phyloP scores from a whole-genome alignment of 1,140 invertebrate genomes.

The Drosophila lacertosa region DNA sequence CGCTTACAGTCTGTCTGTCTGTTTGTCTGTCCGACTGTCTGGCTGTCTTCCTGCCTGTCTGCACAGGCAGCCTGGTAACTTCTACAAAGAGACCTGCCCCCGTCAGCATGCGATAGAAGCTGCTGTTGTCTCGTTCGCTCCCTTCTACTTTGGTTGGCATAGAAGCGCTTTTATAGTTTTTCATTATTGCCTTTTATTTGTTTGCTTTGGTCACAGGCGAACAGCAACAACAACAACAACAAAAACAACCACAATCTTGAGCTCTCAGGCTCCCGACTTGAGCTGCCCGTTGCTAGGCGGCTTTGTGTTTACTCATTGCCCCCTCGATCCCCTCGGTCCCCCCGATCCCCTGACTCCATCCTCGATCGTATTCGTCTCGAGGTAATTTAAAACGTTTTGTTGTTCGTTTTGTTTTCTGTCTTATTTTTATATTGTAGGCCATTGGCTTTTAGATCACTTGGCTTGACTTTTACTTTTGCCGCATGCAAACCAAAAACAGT shows the following conservation, averaged over 20 bases:
- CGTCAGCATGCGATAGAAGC: constrained; percentile 18
- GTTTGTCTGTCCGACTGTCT: constrained; percentile 6
- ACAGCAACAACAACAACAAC: not conserved
- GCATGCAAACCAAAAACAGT: not conserved
- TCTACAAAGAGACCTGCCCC: constrained; percentile 67
- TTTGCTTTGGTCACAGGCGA: constrained; percentile 22
- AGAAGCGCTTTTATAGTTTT: constrained; percentile 20
- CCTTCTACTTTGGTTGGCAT: constrained; percentile 7
- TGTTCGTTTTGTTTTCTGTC: constrained; percentile 3
- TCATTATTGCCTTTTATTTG: constrained; percentile 26
- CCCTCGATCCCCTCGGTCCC: too few species aligned
- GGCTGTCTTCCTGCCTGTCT: constrained; percentile 14
- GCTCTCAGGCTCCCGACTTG: constrained; percentile 10
- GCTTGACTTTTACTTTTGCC: constrained; percentile 69
- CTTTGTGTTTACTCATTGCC: not conserved
- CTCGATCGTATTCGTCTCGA: not conserved
- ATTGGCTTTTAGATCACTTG: constrained; percentile 59
- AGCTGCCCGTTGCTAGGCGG: constrained; percentile 31
- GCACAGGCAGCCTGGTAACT: constrained; percentile 50
- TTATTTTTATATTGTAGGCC: constrained; percentile 60
- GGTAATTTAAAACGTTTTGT: constrained; percentile 62
- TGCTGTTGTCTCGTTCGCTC: not conserved
- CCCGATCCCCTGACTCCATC: too few species aligned
- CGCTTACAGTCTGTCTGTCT: not conserved
- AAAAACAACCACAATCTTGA: constrained; percentile 1